phyloP scores from a whole-genome alignment of 92 coral and sea anemone species.

The Blastomussa wellsi region DNA sequence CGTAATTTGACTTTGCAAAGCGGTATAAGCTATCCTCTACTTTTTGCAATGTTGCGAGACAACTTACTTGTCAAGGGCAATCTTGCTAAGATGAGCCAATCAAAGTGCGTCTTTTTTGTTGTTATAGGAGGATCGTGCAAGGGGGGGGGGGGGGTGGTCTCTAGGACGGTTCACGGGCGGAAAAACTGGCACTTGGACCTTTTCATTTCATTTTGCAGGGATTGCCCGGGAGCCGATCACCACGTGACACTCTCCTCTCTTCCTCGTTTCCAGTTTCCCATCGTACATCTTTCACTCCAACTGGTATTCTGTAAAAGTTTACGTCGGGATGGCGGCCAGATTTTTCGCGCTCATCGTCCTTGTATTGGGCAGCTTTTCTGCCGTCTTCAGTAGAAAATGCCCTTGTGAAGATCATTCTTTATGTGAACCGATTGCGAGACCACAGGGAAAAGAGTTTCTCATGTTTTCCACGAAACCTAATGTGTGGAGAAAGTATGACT shows the following conservation, averaged over 20 bases:
- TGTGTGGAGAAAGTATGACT: conserved; percentile 90
- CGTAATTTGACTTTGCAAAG: too few species aligned
- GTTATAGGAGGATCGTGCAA: too few species aligned
- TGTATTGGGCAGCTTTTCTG: conserved; percentile 1
- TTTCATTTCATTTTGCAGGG: too few species aligned
- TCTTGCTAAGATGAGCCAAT: too few species aligned
- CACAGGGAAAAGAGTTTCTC: conserved; percentile 86
- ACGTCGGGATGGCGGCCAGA: conserved; percentile 9
- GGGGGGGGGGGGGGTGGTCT: too few species aligned
- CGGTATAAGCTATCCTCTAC: too few species aligned
- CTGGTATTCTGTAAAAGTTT: neutral
- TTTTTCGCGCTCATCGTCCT: neutral
- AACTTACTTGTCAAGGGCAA: too few species aligned
- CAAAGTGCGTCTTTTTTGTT: too few species aligned
- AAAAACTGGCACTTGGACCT: too few species aligned
- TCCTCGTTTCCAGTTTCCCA: conserved; percentile 24
- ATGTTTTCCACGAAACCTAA: conserved; percentile 82
- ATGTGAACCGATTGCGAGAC: conserved; percentile 77
- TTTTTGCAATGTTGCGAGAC: too few species aligned
- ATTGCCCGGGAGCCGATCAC: neutral
- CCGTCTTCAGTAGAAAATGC: conserved; percentile 47
- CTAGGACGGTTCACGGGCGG: too few species aligned
- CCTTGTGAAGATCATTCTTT: conserved; percentile 80
- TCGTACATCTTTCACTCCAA: neutral
- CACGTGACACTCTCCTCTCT: neutral